Evolutionary conservation across 2,888 invertebrate genomes (phyloP).

Genomic region (Eupithecia exiguata): DNA sequence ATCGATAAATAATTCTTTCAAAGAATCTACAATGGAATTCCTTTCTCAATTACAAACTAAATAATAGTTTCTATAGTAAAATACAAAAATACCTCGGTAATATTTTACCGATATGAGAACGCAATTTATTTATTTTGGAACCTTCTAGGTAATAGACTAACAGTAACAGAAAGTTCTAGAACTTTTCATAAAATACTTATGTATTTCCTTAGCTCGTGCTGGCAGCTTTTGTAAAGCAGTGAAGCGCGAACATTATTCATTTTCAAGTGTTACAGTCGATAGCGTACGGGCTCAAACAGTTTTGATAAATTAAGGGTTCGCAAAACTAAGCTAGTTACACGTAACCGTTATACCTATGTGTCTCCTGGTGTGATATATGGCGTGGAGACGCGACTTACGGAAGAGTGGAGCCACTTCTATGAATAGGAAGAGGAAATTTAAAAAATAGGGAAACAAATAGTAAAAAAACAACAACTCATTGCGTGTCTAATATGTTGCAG

Average conservation of each 20-base stretch:
- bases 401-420: background rate
- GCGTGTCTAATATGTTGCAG: no score
- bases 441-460: background rate
- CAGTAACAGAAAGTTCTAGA: background rate
- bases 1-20: background rate
- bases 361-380: conserved; percentile 51
- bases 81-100: no score
- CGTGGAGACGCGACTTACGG: conserved; percentile 18
- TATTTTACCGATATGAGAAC: no score
- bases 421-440: background rate
- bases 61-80: no score
- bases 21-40: background rate
- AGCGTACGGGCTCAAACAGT: conserved; percentile 32
- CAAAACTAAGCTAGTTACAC: conserved; percentile 50
- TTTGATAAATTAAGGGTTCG: conserved; percentile 53
- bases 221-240: conserved; percentile 23
- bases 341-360: conserved; percentile 34
- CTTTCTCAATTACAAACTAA: background rate
- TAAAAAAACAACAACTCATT: no score
- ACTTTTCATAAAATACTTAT: conserved; percentile 6
- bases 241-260: conserved; percentile 36
- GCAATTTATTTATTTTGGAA: no score
- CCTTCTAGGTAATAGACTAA: no score
- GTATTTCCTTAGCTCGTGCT: conserved; percentile 27
- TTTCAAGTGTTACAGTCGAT: conserved; percentile 35